phyloP scores from a whole-genome alignment of 2,888 invertebrate species.

The Cerastis rubricosa region DNA sequence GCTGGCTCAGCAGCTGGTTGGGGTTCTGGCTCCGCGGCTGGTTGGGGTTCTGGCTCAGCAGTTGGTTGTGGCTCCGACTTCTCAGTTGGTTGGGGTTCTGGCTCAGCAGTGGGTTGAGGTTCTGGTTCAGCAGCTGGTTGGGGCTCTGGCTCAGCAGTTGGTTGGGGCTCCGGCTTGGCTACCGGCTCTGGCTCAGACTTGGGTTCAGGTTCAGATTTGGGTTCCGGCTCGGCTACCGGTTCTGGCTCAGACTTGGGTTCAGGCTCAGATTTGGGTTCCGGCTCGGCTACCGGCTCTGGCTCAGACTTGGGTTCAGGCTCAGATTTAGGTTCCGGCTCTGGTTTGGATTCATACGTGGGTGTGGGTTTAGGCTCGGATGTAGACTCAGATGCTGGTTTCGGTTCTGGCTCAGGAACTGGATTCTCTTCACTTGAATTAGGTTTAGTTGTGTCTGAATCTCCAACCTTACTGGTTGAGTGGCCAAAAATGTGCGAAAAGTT shows the following conservation, averaged over 20 bases:
- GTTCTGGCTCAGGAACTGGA: slow-evolving; percentile 54
- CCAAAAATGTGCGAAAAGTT: slow-evolving; percentile 83
- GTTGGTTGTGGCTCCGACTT: slow-evolving; percentile 66
- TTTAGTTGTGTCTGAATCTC: slow-evolving; percentile 60
- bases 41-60: slow-evolving; percentile 24
- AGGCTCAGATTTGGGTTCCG: slow-evolving; percentile 45
- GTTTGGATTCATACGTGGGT: slow-evolving; percentile 61
- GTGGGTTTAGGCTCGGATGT: slow-evolving; percentile 51
- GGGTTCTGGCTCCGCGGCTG: slow-evolving; percentile 32
- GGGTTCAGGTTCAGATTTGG: neutral
- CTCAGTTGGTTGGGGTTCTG: slow-evolving; percentile 56
- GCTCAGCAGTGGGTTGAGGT: slow-evolving; percentile 58
- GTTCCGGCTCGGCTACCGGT: slow-evolving; percentile 41
- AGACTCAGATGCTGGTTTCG: slow-evolving; percentile 47
- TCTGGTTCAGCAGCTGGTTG: slow-evolving; percentile 38
- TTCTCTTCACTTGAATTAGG: slow-evolving; percentile 65
- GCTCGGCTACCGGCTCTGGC: slow-evolving; percentile 55
- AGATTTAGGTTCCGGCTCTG: slow-evolving; percentile 21
- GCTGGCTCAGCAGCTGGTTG: slow-evolving; percentile 54
- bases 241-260: slow-evolving; percentile 64
- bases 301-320: slow-evolving; percentile 67
- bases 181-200: neutral
- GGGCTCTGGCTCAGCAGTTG: slow-evolving; percentile 66
- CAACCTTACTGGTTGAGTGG: slow-evolving; percentile 65
- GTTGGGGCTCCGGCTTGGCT: slow-evolving; percentile 58